Conservation (phyloP, 2,113 vertebrate genomes). For the Atrichornis clamosus region DNA sequence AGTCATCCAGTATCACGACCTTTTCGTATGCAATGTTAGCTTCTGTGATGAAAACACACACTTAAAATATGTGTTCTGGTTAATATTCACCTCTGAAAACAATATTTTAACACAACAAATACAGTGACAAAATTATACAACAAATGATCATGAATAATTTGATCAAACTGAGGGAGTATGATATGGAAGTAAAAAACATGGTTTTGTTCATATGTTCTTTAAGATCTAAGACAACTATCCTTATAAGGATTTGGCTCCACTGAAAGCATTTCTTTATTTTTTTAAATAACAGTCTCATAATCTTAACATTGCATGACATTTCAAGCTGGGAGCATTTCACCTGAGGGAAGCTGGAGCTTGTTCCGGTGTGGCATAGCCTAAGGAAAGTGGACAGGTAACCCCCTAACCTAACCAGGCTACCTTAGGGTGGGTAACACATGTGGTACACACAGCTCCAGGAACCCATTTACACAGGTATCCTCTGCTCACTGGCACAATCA, state of each 20-base stretch:
- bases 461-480: neutral
- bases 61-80: neutral
- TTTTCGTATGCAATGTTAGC: neutral
- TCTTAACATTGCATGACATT: neutral
- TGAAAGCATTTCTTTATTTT: neutral
- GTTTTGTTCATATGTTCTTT: neutral
- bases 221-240: neutral
- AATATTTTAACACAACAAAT: neutral
- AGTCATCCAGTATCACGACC: neutral
- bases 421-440: fast-evolving
- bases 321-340: neutral
- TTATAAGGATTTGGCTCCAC: neutral
- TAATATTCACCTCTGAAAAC: neutral
- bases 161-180: neutral
- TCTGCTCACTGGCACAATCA: neutral
- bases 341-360: neutral
- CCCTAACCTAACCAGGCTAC: too few species aligned
- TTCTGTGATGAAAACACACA: neutral
- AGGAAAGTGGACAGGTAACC: neutral
- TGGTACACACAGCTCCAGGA: neutral
- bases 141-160: neutral
- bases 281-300: neutral
- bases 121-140: neutral
- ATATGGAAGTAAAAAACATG: neutral
- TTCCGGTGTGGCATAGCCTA: neutral